Base-by-base conservation (phyloP, 1,140 invertebrate genomes). In the Meloidogyne exigua region DNA sequence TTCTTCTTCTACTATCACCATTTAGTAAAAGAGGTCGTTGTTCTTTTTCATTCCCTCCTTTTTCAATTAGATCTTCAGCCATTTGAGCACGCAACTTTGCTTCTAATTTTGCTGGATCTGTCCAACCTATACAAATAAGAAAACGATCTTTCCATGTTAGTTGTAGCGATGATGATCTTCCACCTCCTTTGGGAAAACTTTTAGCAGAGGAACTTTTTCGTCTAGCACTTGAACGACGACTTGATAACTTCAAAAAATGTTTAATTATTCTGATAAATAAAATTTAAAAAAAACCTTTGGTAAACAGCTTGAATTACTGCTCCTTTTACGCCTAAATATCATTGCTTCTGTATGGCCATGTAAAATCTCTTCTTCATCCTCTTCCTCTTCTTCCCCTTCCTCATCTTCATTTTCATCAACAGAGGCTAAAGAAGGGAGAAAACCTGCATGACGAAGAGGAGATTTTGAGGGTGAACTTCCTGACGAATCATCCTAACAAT, bases 51-150 rank as follows among this genome's bases (percentile, higher is more conserved):
- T 62, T 13, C 2, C 71, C 12, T 26, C 71, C 71, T 28, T 65
- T 25, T 63, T 62, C 66, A n/a, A 68, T 68, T 32, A 23, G 2
- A 62, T 62, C 21, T 9, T 75, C 74, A 25, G 21, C 71, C 74
- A 76, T 76, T 69, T 75, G 72, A 9, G 25, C 36, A 32, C 44
- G 32, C 2, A 75, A 15, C 15, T n/a, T 42, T 21, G 2, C n/a
- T 44, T 75, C 66, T 1, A 76, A 42, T 21, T 70, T 81, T 23
- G 36, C 62, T 9, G 79, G 75, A 79, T 79, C 67, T n/a, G 77
- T 69, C 78, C 72, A 69, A 42, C 77, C 77, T 21, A 80, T 78
- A 49, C 77, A 79, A 13, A 79, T 57, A n/a, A 79, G 57, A 23
- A 79, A 57, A 7, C 69, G 13, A 23, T 79, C 36, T 49, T 42